Conservation (phyloP, 1,140 invertebrate species). For the Lordiphosa stackelbergi region DNA sequence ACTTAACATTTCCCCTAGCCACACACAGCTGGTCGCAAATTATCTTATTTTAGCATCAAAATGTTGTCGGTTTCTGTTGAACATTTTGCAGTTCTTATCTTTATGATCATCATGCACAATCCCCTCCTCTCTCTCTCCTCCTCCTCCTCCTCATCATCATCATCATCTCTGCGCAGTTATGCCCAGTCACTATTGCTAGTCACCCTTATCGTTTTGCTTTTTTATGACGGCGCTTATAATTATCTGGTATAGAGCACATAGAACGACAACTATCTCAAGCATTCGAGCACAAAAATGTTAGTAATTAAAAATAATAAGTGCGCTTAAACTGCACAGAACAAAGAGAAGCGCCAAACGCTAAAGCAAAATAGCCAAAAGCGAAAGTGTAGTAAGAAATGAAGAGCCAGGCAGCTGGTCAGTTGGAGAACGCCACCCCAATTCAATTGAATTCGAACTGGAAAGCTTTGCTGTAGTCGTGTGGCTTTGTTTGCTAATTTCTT, state of each 20-base stretch:
- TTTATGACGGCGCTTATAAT: slow-evolving; percentile 36
- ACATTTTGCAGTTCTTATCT: too few species aligned
- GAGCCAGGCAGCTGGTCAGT: slow-evolving; percentile 12
- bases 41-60: too few species aligned
- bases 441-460: slow-evolving; percentile 46
- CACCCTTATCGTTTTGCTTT: slow-evolving; percentile 2
- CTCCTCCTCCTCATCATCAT: too few species aligned
- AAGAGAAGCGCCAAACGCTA: neutral
- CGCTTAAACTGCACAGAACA: slow-evolving; percentile 22
- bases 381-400: slow-evolving; percentile 7
- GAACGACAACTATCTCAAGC: slow-evolving; percentile 1
- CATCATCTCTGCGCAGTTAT: too few species aligned
- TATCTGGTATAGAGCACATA: slow-evolving; percentile 20
- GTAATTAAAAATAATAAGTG: slow-evolving; percentile 55
- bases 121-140: too few species aligned
- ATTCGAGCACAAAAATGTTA: slow-evolving; percentile 35
- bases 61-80: too few species aligned
- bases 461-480: slow-evolving; percentile 19
- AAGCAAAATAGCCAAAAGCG: slow-evolving; percentile 10
- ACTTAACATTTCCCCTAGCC: too few species aligned
- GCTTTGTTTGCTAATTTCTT: slow-evolving; percentile 55
- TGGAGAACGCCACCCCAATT: slow-evolving; percentile 11
- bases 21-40: too few species aligned
- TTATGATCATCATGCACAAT: too few species aligned
- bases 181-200: neutral